These are phyloP conservation scores for Morone chrysops DNA, from an alignment of 2,113 vertebrate genomes.

Conservation along the genomic window DNA sequence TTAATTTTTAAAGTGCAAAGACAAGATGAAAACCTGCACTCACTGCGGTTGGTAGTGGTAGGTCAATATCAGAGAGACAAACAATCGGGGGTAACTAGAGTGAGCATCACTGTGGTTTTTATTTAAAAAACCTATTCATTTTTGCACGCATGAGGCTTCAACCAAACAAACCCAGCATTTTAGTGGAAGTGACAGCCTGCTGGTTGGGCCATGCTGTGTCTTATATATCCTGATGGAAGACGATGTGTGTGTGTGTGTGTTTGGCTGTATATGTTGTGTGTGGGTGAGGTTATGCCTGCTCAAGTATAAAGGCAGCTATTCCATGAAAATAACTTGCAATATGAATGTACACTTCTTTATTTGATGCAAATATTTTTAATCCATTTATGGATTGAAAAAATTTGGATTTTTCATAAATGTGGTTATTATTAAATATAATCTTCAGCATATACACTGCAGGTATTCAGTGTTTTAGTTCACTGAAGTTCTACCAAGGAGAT, in stretches of 20 bases:
- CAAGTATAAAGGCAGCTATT: no score
- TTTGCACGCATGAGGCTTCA: slow-evolving; percentile 22
- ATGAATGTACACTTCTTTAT: no score
- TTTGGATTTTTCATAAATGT: neutral
- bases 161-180: slow-evolving; percentile 32
- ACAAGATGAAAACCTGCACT: slow-evolving; percentile 45
- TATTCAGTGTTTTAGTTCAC: neutral
- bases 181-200: slow-evolving; percentile 43
- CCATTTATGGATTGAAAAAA: neutral
- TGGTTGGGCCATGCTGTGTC: slow-evolving; percentile 18
- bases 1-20: slow-evolving; percentile 68
- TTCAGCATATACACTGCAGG: neutral
- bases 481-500: neutral
- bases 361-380: neutral
- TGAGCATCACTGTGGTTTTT: slow-evolving; percentile 45
- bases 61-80: slow-evolving; percentile 54
- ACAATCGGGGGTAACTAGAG: slow-evolving; percentile 26
- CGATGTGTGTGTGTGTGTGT: neutral
- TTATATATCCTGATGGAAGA: slow-evolving; percentile 16
- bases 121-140: slow-evolving; percentile 55
- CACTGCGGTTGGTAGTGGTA: neutral
- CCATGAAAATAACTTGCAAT: neutral
- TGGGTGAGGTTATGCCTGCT: neutral
- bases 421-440: neutral
- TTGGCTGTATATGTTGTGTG: neutral